Percentiles rank a stretch among this genome's conserved stretches.
These are phyloP conservation scores for Eucera pruinosa DNA, from an alignment of 2,888 invertebrate species.

Conservation along the genomic window DNA sequence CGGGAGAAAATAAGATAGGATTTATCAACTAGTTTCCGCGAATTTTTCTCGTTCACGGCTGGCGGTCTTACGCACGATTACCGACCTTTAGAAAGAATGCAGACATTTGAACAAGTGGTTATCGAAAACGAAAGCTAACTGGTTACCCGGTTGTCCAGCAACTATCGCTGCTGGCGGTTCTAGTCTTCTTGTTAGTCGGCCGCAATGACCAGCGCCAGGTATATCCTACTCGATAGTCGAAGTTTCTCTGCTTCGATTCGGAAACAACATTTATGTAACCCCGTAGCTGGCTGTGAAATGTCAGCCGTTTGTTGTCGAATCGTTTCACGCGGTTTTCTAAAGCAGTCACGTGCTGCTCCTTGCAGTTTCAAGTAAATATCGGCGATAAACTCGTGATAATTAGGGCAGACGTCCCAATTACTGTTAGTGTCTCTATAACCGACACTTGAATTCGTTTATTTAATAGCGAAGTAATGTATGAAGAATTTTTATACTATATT, in stretches of 20 bases:
- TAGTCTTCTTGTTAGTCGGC: constrained; percentile 49
- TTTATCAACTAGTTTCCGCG: constrained; percentile 24
- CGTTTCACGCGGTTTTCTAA: constrained; percentile 12
- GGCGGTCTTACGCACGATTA: constrained; percentile 46
- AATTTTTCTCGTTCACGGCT: constrained; percentile 31
- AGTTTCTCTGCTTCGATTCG: constrained; percentile 51
- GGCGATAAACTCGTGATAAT: too few species aligned
- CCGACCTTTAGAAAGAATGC: constrained; percentile 63
- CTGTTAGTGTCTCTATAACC: too few species aligned
- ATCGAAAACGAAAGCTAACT: constrained; percentile 70
- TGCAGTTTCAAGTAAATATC: too few species aligned
- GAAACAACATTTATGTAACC: constrained; percentile 50
- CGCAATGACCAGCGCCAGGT: constrained; percentile 18
- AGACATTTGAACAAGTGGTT: constrained; percentile 58
- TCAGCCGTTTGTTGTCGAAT: constrained; percentile 21
- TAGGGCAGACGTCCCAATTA: too few species aligned
- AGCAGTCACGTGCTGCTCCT: neutral
- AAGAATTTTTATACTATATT: too few species aligned
- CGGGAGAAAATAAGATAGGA: neutral
- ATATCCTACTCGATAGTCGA: constrained; percentile 36
- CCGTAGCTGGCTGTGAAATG: constrained; percentile 31
- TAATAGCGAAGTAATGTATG: too few species aligned
- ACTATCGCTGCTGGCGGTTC: constrained; percentile 61
- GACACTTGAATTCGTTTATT: too few species aligned
- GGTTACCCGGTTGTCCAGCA: constrained; percentile 54